Evolutionary conservation across 2,888 invertebrate species (phyloP).

Genomic region (Eupithecia abbreviata): DNA sequence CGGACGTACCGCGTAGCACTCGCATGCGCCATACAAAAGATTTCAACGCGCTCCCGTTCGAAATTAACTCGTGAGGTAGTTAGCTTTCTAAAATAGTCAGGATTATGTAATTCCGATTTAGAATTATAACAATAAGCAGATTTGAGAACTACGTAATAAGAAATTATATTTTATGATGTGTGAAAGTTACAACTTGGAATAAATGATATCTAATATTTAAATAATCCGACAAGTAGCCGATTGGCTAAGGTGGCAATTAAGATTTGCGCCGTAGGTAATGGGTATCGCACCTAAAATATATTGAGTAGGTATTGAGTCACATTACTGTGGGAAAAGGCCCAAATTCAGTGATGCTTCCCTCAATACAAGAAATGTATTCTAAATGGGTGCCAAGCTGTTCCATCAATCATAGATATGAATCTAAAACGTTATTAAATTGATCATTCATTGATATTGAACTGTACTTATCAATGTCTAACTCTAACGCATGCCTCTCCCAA

Average conservation of each 20-base stretch:
- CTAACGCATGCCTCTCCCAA: too few species aligned
- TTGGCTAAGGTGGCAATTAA: neutral
- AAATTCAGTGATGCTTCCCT: too few species aligned
- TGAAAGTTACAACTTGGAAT: neutral
- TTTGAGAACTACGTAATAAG: neutral
- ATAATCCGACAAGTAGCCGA: conserved; percentile 3
- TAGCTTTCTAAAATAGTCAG: neutral
- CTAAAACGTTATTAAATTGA: too few species aligned
- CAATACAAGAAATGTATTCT: too few species aligned
- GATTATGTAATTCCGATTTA: neutral
- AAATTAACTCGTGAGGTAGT: neutral
- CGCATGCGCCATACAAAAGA: conserved; percentile 13
- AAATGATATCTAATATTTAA: neutral
- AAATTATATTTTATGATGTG: conserved; percentile 8
- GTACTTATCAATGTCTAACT: neutral
- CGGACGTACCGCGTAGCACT: neutral
- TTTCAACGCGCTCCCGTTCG: conserved; percentile 20
- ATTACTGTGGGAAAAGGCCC: too few species aligned
- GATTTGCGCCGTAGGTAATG: neutral
- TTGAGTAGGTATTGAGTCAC: too few species aligned
- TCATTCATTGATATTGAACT: too few species aligned
- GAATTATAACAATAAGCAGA: neutral
- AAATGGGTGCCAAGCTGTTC: too few species aligned
- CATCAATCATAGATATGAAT: too few species aligned
- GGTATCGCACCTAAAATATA: neutral